Evolutionary conservation across 30 jellyfish, hydroid and myxozoan genomes (phyloP).

Genomic region (Pelagia noctiluca): DNA sequence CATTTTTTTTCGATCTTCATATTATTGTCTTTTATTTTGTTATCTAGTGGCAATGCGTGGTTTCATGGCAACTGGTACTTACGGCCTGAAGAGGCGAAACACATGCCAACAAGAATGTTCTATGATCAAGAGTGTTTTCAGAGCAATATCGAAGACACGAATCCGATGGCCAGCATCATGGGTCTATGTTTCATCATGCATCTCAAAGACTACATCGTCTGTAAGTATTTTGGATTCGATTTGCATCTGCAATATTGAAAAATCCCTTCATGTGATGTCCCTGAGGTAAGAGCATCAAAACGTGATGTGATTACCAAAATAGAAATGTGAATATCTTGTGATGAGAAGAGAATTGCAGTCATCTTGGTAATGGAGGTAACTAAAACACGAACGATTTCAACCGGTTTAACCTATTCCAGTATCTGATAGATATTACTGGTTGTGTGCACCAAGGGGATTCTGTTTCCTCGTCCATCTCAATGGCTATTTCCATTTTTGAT

Average conservation of each 20-base stretch:
- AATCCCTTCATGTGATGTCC: background rate
- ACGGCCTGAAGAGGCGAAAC: slow-evolving; percentile 97
- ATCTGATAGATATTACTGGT: too few species aligned
- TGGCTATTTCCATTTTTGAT: too few species aligned
- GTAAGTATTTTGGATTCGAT: slow-evolving; percentile 78
- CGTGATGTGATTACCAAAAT: too few species aligned
- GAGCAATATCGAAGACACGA: slow-evolving; percentile 90
- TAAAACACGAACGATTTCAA: too few species aligned
- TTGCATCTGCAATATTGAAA: background rate
- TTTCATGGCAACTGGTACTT: slow-evolving; percentile 95
- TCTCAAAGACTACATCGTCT: slow-evolving; percentile 83
- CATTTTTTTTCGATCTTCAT: slow-evolving; percentile 28
- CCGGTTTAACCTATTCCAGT: too few species aligned
- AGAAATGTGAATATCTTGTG: too few species aligned
- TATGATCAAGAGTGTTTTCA: slow-evolving; percentile 89
- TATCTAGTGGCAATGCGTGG: slow-evolving; percentile 86
- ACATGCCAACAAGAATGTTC: slow-evolving; percentile 95
- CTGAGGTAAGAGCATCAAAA: too few species aligned
- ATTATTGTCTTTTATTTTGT: background rate
- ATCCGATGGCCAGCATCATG: slow-evolving; percentile 54
- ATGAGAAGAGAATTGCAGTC: too few species aligned
- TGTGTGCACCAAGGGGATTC: too few species aligned
- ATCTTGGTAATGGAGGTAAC: too few species aligned
- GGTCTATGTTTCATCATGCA: slow-evolving; percentile 92
- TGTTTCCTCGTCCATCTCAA: too few species aligned